These are phyloP conservation scores for Dasypus novemcinctus DNA, from an alignment of 2,113 vertebrate species.

Conservation along the genomic window DNA sequence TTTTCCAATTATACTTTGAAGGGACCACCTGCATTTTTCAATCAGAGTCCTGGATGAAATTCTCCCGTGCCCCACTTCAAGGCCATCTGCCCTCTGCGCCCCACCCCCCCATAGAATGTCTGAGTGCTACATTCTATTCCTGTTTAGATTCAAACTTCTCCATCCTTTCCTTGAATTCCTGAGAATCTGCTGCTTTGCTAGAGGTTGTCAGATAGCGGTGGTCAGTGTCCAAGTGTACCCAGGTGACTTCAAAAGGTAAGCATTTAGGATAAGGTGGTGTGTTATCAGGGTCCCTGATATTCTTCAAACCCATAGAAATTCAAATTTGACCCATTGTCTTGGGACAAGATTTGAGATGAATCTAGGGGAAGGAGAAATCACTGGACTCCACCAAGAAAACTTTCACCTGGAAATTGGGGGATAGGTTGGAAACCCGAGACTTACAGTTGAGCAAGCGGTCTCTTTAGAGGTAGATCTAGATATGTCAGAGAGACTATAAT, in stretches of 20 bases:
- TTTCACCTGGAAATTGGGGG: neutral
- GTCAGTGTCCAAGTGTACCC: neutral
- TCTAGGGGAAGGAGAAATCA: neutral
- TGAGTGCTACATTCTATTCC: too few relatives aligned
- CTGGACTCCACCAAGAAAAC: neutral
- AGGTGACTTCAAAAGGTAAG: conserved; percentile 9
- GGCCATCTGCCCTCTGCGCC: too few relatives aligned
- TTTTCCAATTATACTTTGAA: neutral
- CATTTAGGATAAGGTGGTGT: fast-evolving
- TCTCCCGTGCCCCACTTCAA: too few relatives aligned
- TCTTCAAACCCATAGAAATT: neutral
- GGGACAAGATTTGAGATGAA: neutral
- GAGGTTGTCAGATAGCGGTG: neutral
- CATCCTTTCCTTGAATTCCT: neutral
- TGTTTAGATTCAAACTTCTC: too few relatives aligned
- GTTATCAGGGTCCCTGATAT: neutral
- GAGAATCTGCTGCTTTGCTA: neutral
- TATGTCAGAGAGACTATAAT: too few relatives aligned
- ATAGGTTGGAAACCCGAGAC: neutral
- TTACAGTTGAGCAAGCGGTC: neutral
- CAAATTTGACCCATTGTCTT: neutral
- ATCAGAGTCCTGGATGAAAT: too few relatives aligned
- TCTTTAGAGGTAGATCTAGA: neutral
- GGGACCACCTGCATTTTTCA: neutral
- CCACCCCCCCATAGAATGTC: too few relatives aligned